Evolutionary conservation across 2,797 vertebrate genomes (phyloP).

Genomic region (Paguma larvata): DNA sequence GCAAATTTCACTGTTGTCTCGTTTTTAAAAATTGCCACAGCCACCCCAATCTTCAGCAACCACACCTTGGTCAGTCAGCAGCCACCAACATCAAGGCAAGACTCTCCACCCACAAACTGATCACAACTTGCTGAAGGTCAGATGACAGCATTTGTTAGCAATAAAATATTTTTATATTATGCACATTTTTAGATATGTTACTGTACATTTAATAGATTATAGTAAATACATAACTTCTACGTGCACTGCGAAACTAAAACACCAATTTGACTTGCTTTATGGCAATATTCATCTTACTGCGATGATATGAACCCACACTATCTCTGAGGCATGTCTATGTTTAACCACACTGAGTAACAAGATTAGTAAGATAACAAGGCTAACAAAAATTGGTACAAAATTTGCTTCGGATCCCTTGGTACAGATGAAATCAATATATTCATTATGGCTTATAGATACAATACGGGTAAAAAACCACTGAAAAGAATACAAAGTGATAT

Average conservation of each 20-base stretch:
- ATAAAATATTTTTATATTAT: not conserved
- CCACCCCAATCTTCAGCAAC: not conserved
- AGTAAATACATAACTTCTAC: not conserved
- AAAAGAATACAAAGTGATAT: not conserved
- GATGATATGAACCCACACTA: not conserved
- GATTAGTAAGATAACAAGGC: conserved; percentile 20
- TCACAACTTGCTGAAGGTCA: not conserved
- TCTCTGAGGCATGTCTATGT: not conserved
- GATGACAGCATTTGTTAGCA: not conserved
- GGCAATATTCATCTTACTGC: not conserved
- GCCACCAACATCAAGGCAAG: not conserved
- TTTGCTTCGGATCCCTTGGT: conserved; percentile 5
- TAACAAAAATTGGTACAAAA: conserved; percentile 49
- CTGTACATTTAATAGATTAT: not conserved
- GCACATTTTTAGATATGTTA: not conserved
- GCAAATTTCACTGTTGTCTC: not conserved
- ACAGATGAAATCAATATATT: conserved; percentile 33
- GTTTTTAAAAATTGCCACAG: not conserved
- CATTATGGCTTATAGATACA: conserved; percentile 2
- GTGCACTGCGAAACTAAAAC: not conserved
- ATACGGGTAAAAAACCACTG: not conserved
- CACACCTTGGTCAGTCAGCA: not conserved
- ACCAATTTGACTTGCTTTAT: not conserved
- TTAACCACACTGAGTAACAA: not conserved
- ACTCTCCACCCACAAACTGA: not conserved